Evolutionary conservation across 2,888 invertebrate genomes (phyloP), one percentile per base, ranked within the genome.

Genomic region (Lepidochitona cinerea): DNA sequence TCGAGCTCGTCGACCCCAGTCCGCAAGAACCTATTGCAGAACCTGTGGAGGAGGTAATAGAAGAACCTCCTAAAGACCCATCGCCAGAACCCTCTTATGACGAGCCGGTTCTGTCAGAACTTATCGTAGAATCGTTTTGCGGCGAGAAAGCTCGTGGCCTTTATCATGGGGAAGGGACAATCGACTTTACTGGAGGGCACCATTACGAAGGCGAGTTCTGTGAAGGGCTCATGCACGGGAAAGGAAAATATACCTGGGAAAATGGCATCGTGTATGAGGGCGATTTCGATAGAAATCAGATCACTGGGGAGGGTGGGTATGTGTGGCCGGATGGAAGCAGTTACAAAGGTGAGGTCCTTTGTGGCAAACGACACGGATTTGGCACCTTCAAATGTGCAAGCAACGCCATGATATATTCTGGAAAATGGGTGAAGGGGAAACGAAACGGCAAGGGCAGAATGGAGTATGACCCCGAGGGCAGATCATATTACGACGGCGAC

Each of bases 181-280:
- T 26, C 37, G n/a, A 36, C 35, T 66, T 89, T 79, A 78, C 83
- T 68, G 89, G 88, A 37, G 89, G 88, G 14, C 87, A 90, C 80
- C 70, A 78, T 52, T 91, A 91, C 77, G 79, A 90, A 88, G 91
- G 91, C 0, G 81, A 86, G 72, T 91, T 90, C 80, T 81, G 81
- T 66, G 87, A 89, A 69, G 91, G 91, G 6, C 81, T 87, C 68
- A 91, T 91, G 91, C 89, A 91, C 86, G 91, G 91, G 1, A 82
- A 81, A 74, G 91, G 91, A 12, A 76, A 74, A n/a, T 91, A 90
- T 78, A 85, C 80, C 9, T 91, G 91, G 91, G 76, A 80, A 23
- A 88, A 89, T 85, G 90, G 89, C n/a, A 82, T 89, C 7, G 73
- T 74, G 1, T 91, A 90, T 83, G 87, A 89, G 89, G 91, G 91